Evolutionary conservation across 2,888 invertebrate genomes (phyloP).

Genomic region (Cordilura impudica): DNA sequence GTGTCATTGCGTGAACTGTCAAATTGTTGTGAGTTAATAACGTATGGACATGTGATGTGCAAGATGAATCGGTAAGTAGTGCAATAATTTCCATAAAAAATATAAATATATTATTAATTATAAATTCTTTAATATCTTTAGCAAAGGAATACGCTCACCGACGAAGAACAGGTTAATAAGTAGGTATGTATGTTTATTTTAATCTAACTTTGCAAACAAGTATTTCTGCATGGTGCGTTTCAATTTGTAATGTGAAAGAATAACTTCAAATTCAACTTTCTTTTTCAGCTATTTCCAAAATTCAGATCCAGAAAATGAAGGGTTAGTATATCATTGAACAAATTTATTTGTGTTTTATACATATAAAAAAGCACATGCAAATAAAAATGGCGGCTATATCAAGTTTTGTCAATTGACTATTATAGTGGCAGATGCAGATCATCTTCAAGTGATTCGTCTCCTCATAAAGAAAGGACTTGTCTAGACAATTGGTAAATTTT

Average conservation of each 20-base stretch:
- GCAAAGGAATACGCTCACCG: no score
- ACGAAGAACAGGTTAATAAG: no score
- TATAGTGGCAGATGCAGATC: slow-evolving; percentile 23
- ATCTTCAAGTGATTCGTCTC: slow-evolving; percentile 23
- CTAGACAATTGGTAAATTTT: slow-evolving; percentile 27
- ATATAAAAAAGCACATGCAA: slow-evolving; percentile 25
- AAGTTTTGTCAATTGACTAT: slow-evolving; percentile 26
- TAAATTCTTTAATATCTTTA: no score
- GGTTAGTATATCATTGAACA: slow-evolving; percentile 32
- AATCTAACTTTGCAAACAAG: slow-evolving; percentile 28
- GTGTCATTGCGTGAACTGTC: slow-evolving; percentile 5
- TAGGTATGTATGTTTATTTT: slow-evolving; percentile 30
- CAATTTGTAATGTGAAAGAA: slow-evolving; percentile 25
- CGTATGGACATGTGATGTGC: slow-evolving; percentile 28
- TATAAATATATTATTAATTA: slow-evolving; percentile 34
- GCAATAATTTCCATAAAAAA: slow-evolving; percentile 26
- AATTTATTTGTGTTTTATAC: slow-evolving; percentile 27
- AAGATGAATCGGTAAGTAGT: slow-evolving; percentile 26
- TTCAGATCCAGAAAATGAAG: slow-evolving; percentile 18
- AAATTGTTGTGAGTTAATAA: slow-evolving; percentile 20
- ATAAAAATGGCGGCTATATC: slow-evolving; percentile 21
- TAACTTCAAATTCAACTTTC: slow-evolving; percentile 25
- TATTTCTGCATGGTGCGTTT: slow-evolving; percentile 26
- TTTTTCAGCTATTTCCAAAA: slow-evolving; percentile 24
- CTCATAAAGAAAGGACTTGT: slow-evolving; percentile 9